Conservation (phyloP, 2,797 vertebrate genomes). For the Lindbergichthys nudifrons region DNA sequence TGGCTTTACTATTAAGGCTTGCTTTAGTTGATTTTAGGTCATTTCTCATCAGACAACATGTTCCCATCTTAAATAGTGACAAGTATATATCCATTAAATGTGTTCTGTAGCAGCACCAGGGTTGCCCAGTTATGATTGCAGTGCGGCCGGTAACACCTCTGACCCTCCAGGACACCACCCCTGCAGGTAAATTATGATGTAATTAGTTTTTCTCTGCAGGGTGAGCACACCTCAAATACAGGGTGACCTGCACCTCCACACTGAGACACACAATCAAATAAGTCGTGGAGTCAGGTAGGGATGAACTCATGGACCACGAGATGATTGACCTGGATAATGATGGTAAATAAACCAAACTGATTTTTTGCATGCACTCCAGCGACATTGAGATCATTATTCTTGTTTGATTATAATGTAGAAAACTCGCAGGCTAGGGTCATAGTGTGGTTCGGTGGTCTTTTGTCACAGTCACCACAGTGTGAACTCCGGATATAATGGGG, state of each 20-base stretch:
- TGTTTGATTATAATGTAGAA: background rate
- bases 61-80: constrained; percentile 10
- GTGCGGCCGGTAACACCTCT: background rate
- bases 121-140: constrained; percentile 1
- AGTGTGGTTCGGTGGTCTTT: background rate
- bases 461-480: constrained; percentile 8
- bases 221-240: background rate
- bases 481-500: constrained; percentile 17
- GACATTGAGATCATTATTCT: constrained; percentile 1
- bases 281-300: constrained; percentile 15
- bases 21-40: background rate
- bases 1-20: too few species aligned
- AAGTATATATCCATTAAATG: constrained; percentile 9
- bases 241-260: constrained; percentile 18
- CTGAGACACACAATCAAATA: constrained; percentile 8
- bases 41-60: constrained; percentile 1
- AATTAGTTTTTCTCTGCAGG: constrained; percentile 20
- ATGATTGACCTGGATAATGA: constrained; percentile 29
- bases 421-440: background rate
- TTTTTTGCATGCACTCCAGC: background rate
- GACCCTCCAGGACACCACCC: constrained; percentile 1
- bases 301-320: constrained; percentile 8
- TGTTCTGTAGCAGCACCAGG: background rate
- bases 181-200: constrained; percentile 19
- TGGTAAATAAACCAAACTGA: constrained; percentile 15